A percentile compares a stretch with the other conserved stretches of the same genome.
phyloP scores from a whole-genome alignment of 2,113 vertebrate genomes.

The Plotosus lineatus region DNA sequence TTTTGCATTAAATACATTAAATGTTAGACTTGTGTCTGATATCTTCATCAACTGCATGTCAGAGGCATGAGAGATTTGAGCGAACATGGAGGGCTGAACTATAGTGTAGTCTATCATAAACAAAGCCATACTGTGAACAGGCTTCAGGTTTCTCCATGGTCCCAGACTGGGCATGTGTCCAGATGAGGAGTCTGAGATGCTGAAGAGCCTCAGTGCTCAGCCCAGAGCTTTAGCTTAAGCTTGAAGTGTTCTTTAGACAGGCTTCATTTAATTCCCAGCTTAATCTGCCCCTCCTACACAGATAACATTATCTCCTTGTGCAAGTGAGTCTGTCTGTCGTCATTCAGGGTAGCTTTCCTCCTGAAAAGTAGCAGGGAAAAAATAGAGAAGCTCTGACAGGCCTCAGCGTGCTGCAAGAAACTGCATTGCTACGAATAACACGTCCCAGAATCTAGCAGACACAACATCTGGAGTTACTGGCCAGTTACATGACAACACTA shows the following conservation, averaged over 20 bases:
- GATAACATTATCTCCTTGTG: constrained; percentile 71
- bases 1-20: background rate
- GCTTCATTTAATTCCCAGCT: constrained; percentile 76
- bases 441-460: background rate
- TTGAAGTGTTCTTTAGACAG: constrained; percentile 70
- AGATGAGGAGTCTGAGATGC: constrained; percentile 52
- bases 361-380: constrained; percentile 61
- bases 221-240: constrained; percentile 67
- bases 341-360: constrained; percentile 56
- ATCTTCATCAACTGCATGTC: background rate
- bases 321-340: constrained; percentile 58
- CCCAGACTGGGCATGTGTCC: constrained; percentile 67
- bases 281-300: constrained; percentile 68
- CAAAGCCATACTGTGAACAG: constrained; percentile 73
- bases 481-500: constrained; percentile 36
- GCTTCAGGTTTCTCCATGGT: constrained; percentile 72
- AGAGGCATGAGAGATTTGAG: background rate
- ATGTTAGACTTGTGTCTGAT: background rate
- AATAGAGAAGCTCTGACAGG: constrained; percentile 45
- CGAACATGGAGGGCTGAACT: constrained; percentile 17
- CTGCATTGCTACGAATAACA: constrained; percentile 16
- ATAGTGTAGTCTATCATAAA: constrained; percentile 63
- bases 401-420: constrained; percentile 7
- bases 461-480: constrained; percentile 46
- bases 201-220: constrained; percentile 62